A percentile compares a stretch with the other conserved stretches of the same genome.
Conservation (phyloP, 2,888 invertebrate species). For the Nomada lathburiana region DNA sequence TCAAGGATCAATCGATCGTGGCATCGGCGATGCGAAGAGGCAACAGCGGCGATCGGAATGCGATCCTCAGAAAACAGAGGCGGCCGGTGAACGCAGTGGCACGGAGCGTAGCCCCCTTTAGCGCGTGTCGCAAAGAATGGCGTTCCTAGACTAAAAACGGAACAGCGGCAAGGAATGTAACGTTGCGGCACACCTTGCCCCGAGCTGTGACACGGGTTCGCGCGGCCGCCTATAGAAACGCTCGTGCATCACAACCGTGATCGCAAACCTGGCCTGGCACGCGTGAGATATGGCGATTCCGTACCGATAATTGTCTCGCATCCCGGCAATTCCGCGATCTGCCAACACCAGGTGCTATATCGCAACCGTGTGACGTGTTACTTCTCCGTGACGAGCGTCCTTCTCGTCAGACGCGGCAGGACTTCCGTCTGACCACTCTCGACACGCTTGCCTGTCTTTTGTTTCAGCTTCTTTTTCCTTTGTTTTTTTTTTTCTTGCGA, state of each 20-base stretch:
- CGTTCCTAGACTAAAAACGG: constrained; percentile 82
- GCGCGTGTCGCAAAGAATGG: constrained; percentile 82
- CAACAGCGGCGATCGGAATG: constrained; percentile 66
- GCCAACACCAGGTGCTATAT: constrained; percentile 64
- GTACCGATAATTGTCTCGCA: constrained; percentile 81
- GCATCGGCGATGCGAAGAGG: constrained; percentile 15
- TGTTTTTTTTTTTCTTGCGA: background rate
- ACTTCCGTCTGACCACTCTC: constrained; percentile 1
- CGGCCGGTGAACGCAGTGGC: constrained; percentile 61
- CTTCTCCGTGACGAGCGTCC: constrained; percentile 53
- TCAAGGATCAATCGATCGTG: constrained; percentile 42
- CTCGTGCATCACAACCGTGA: constrained; percentile 39
- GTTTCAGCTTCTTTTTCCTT: constrained; percentile 2
- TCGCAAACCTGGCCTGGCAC: constrained; percentile 60
- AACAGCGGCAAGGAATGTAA: constrained; percentile 82
- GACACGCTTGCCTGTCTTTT: constrained; percentile 2
- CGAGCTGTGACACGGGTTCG: constrained; percentile 60
- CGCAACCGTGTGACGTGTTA: constrained; percentile 74
- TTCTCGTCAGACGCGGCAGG: constrained; percentile 13
- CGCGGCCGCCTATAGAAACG: constrained; percentile 44
- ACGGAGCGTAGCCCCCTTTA: constrained; percentile 70
- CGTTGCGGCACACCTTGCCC: constrained; percentile 80
- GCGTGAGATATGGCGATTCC: constrained; percentile 80
- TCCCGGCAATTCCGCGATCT: constrained; percentile 78
- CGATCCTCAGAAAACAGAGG: constrained; percentile 64